Conservation (phyloP, 2,113 vertebrate species). For the Heterotis niloticus region DNA sequence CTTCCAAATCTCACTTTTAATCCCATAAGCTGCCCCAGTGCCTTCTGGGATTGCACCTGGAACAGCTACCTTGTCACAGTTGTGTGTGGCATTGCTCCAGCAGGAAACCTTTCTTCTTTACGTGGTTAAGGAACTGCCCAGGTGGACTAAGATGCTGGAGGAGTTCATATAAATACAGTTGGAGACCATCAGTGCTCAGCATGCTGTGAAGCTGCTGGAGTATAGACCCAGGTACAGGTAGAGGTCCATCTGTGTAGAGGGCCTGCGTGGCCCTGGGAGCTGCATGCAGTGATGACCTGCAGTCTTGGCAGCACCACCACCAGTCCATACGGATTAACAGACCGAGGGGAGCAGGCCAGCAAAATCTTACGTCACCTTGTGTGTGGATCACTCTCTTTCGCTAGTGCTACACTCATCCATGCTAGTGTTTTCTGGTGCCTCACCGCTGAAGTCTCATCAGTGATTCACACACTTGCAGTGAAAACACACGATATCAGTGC, state of each 20-base stretch:
- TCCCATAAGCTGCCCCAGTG: neutral
- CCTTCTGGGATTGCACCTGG: slow-evolving; percentile 10
- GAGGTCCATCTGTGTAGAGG: neutral
- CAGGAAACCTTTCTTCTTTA: slow-evolving; percentile 1
- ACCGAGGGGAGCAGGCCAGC: slow-evolving; percentile 1
- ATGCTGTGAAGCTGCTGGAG: neutral
- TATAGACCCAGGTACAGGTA: neutral
- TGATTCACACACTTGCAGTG: no score
- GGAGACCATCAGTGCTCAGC: neutral
- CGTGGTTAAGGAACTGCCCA: neutral
- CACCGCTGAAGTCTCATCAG: no score
- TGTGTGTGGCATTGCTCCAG: neutral
- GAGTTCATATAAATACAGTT: neutral
- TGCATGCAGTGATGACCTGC: slow-evolving; percentile 23
- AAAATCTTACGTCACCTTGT: slow-evolving; percentile 22
- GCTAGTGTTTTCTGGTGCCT: no score
- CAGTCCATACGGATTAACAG: slow-evolving; percentile 29
- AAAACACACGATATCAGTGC: no score
- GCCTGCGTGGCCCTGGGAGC: slow-evolving; percentile 26
- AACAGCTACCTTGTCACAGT: neutral
- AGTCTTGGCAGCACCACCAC: slow-evolving; percentile 9
- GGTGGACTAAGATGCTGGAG: neutral
- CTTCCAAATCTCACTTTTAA: neutral
- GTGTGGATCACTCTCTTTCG: neutral
- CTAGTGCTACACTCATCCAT: no score